These are phyloP conservation scores for Enteromius paludinosus DNA, from an alignment of 2,797 vertebrate species.

Conservation along the genomic window DNA sequence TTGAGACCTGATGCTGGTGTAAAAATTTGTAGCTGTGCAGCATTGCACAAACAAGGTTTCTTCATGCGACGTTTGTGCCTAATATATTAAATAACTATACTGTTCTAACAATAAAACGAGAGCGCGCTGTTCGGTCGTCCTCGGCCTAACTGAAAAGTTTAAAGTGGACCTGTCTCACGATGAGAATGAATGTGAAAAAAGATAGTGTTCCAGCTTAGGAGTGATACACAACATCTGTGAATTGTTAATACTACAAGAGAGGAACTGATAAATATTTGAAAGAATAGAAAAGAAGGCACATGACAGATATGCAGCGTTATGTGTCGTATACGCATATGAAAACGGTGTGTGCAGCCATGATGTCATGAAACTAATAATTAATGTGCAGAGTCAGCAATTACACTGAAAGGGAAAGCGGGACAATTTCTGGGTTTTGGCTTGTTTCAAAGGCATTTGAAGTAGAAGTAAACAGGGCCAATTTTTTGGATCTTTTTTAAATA, in stretches of 20 bases:
- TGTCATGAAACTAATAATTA: not conserved
- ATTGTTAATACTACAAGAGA: slow-evolving; percentile 24
- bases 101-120: slow-evolving; percentile 15
- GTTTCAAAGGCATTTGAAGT: not conserved
- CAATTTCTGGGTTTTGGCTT: not conserved
- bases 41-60: not conserved
- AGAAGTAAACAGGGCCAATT: not conserved
- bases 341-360: not conserved
- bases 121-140: not conserved
- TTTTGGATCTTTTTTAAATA: not conserved
- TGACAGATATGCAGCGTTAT: slow-evolving; percentile 16
- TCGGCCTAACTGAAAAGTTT: not conserved
- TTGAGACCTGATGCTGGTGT: slow-evolving; percentile 25
- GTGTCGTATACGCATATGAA: not conserved
- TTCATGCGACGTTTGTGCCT: not conserved
- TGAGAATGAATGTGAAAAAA: slow-evolving; percentile 4
- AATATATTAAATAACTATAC: slow-evolving; percentile 11
- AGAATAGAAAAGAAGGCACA: slow-evolving; percentile 5
- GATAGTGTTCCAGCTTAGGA: not conserved
- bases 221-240: slow-evolving; percentile 19
- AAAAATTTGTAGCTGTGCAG: not conserved
- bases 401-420: not conserved
- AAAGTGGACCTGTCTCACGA: not conserved
- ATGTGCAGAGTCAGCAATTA: slow-evolving; percentile 1
- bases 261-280: slow-evolving; percentile 24